Percentiles rank a stretch among this genome's conserved stretches.
Evolutionary conservation across 2,888 invertebrate species (phyloP).

Genomic region (Choristoneura rosaceana): DNA sequence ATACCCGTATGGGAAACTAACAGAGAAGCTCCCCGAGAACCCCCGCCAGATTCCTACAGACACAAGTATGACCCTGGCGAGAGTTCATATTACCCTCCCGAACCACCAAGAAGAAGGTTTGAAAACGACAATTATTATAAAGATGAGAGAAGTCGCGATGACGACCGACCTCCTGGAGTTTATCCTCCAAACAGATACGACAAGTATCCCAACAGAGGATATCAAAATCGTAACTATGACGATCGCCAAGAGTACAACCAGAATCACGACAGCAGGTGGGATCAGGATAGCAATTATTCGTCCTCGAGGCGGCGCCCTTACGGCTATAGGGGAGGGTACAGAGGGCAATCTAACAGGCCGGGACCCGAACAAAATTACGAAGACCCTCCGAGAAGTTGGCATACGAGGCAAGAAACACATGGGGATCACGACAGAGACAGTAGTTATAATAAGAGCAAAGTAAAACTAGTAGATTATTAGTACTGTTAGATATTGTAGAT

Average conservation of each 20-base stretch:
- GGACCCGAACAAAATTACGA: conserved; percentile 49
- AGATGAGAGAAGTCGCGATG: conserved; percentile 46
- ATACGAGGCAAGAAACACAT: conserved; percentile 33
- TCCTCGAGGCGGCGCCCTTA: conserved; percentile 56
- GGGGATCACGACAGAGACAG: conserved; percentile 46
- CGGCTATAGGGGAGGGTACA: conserved; percentile 60
- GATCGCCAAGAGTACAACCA: conserved; percentile 21
- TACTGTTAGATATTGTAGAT: conserved; percentile 16
- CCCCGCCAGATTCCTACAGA: conserved; percentile 49
- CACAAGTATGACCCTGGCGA: conserved; percentile 53
- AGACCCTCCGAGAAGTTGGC: conserved; percentile 41
- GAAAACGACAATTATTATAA: conserved; percentile 48
- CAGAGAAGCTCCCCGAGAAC: conserved; percentile 46
- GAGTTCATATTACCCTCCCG: conserved; percentile 48
- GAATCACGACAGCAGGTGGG: conserved; percentile 53
- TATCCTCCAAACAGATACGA: conserved; percentile 54
- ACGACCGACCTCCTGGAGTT: conserved; percentile 50
- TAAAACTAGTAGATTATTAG: conserved; percentile 78
- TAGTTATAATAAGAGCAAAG: conserved; percentile 58
- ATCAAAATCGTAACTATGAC: conserved; percentile 23
- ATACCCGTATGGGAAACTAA: conserved; percentile 67
- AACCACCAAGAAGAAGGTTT: conserved; percentile 46
- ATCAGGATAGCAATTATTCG: conserved; percentile 49
- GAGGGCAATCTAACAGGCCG: conserved; percentile 50
- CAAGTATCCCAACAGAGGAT: conserved; percentile 51